Evolutionary conservation across 2,113 vertebrate genomes (phyloP).

Genomic region (Spea bombifrons): DNA sequence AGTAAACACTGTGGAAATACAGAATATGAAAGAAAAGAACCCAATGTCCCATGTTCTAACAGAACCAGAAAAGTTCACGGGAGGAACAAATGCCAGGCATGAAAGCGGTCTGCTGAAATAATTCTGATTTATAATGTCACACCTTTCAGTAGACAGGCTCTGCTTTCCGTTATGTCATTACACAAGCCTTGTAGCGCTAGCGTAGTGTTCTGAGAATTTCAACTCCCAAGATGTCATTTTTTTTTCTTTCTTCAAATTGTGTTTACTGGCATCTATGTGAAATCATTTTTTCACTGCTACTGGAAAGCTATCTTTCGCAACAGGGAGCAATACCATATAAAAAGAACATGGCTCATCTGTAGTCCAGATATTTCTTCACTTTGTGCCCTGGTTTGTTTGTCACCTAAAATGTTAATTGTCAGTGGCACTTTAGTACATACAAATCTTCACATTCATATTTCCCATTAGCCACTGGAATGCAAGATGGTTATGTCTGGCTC

Average conservation of each 20-base stretch:
- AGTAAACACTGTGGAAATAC: too few species aligned
- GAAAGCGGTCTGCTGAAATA: background rate
- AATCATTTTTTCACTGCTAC: background rate
- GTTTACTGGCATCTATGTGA: background rate
- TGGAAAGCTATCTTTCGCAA: slow-evolving; percentile 4
- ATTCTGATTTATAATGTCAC: too few species aligned
- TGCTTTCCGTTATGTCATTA: too few species aligned
- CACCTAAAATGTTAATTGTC: too few species aligned
- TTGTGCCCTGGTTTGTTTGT: background rate
- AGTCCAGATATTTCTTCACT: slow-evolving; percentile 16
- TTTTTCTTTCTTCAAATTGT: background rate
- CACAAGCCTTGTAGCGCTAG: too few species aligned
- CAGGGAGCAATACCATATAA: background rate
- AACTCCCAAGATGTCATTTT: background rate
- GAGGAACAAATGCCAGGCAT: background rate
- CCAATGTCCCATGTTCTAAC: background rate
- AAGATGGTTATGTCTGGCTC: too few species aligned
- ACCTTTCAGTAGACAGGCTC: too few species aligned
- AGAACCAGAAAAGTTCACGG: slow-evolving; percentile 2
- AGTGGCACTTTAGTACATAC: too few species aligned
- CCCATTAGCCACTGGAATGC: too few species aligned
- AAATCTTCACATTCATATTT: too few species aligned
- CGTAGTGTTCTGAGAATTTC: too few species aligned
- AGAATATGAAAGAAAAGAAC: too few species aligned
- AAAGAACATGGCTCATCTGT: slow-evolving; percentile 1